Percentiles rank a stretch among this genome's conserved stretches.
Conservation (phyloP, 2,888 invertebrate genomes). For the Amphipyra tragopoginis region DNA sequence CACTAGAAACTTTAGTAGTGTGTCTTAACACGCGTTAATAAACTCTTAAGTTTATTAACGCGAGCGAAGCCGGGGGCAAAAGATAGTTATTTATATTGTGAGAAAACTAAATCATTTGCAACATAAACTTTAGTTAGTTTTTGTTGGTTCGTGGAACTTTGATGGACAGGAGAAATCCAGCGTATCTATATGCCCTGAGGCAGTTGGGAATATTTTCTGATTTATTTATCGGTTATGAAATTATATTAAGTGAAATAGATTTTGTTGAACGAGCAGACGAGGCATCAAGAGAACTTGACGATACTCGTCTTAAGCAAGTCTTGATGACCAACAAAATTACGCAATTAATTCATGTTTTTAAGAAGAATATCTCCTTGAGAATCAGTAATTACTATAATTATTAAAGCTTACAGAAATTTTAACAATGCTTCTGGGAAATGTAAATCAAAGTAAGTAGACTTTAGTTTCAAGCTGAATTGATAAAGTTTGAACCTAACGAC, state of each 20-base stretch:
- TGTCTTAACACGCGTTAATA: too few relatives aligned
- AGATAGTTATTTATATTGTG: conserved; percentile 6
- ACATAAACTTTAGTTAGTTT: conserved; percentile 7
- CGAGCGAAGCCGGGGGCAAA: too few relatives aligned
- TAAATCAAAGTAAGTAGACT: conserved; percentile 41
- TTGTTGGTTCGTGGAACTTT: conserved; percentile 19
- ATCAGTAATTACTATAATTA: background rate
- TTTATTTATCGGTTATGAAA: conserved; percentile 1
- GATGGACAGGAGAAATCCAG: conserved; percentile 6
- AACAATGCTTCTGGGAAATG: conserved; percentile 39
- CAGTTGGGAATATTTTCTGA: conserved; percentile 3
- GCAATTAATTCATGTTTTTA: too few relatives aligned
- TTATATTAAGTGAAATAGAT: conserved; percentile 21
- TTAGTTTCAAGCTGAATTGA: conserved; percentile 45
- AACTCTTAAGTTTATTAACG: too few relatives aligned
- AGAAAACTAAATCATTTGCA: too few relatives aligned
- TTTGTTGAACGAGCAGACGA: conserved; percentile 7
- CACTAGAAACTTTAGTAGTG: too few relatives aligned
- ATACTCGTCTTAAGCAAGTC: conserved; percentile 8
- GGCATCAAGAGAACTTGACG: conserved; percentile 14
- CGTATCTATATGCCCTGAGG: conserved; percentile 8
- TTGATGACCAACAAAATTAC: conserved; percentile 12
- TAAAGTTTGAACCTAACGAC: conserved; percentile 42
- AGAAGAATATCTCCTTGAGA: too few relatives aligned
- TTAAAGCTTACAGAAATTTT: conserved; percentile 31